Conservation (phyloP, 2,888 invertebrate genomes). For the Rhamnusium bicolor region DNA sequence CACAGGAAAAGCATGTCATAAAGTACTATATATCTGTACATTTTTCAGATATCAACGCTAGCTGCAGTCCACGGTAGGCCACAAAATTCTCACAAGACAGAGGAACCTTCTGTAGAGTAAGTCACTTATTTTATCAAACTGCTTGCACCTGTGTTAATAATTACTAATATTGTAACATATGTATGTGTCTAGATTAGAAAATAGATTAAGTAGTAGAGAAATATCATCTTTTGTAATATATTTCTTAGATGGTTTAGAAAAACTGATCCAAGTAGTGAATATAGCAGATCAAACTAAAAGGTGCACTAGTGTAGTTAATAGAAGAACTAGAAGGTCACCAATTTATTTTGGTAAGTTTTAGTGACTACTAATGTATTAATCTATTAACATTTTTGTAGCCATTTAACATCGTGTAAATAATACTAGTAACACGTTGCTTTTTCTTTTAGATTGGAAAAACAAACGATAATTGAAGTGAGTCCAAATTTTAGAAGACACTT, state of each 20-base stretch:
- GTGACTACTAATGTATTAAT: conserved; percentile 45
- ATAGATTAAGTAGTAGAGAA: conserved; percentile 28
- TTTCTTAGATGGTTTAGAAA: conserved; percentile 33
- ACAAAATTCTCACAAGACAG: conserved; percentile 44
- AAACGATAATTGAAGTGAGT: conserved; percentile 36
- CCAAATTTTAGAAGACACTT: conserved; percentile 7
- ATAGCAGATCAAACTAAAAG: conserved; percentile 43
- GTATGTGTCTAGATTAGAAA: conserved; percentile 31
- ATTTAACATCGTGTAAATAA: neutral
- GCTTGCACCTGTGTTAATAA: conserved; percentile 46
- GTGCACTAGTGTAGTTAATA: conserved; percentile 59
- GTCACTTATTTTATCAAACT: conserved; percentile 45
- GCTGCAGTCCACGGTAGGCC: conserved; percentile 54
- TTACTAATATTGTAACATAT: conserved; percentile 53
- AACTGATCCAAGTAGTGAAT: conserved; percentile 43
- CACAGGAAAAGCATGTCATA: too few species aligned
- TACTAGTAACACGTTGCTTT: conserved; percentile 28
- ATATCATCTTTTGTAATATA: conserved; percentile 47
- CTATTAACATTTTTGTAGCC: conserved; percentile 40
- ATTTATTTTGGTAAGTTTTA: conserved; percentile 59
- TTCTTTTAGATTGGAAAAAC: conserved; percentile 49
- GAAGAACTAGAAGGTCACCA: conserved; percentile 47
- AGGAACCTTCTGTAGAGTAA: conserved; percentile 55
- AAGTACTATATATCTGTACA: conserved; percentile 13
- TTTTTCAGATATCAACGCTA: conserved; percentile 55